Base-by-base conservation (phyloP, 2,888 invertebrate species). In the Agrotis segetum region DNA sequence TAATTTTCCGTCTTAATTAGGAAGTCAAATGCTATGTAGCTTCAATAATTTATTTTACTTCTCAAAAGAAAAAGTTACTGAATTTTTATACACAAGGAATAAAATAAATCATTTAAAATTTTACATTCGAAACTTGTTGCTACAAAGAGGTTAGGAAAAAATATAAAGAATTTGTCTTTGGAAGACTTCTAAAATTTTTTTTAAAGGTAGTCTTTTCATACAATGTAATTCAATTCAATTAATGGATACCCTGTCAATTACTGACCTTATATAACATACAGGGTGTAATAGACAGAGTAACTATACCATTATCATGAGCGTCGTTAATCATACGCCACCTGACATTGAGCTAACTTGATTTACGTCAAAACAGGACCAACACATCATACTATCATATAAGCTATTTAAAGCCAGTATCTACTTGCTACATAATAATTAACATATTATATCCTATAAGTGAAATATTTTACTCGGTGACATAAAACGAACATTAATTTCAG, bases 281-380 rank as follows among this genome's bases (percentile, higher is more conserved):
- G 55, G 49, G n/a, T 65, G 24, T 60, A 69, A 71, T 81, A 21
- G 69, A 67, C 64, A 62, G 71, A 67, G 71, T 68, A 70, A 69
- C 79, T 78, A 63, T n/a, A 68, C 46, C 67, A 71, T 67, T 63
- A 67, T 65, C 74, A 75, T 73, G 62, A 71, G 66, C 60, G 70
- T 74, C 78, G 74, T 82, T 74, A 82, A 85, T 85, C 85, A 85
- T 76, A 71, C 77, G 63, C 61, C 71, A 67, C 82, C 76, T 85
- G 85, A 82, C 82, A 62, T 73, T 60, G 73, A 74, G 83, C 72
- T 81, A 73, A 84, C 81, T 80, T 74, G 84, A 85, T 85, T 85
- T 72, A 83, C 69, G 73, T 71, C 71, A 69, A 64, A 70, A 68
- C 64, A 59, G 56, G 61, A 55, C 29, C 40, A 11, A 53, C 47